phyloP scores from a whole-genome alignment of 2,113 vertebrate species.

The Lepus europaeus region DNA sequence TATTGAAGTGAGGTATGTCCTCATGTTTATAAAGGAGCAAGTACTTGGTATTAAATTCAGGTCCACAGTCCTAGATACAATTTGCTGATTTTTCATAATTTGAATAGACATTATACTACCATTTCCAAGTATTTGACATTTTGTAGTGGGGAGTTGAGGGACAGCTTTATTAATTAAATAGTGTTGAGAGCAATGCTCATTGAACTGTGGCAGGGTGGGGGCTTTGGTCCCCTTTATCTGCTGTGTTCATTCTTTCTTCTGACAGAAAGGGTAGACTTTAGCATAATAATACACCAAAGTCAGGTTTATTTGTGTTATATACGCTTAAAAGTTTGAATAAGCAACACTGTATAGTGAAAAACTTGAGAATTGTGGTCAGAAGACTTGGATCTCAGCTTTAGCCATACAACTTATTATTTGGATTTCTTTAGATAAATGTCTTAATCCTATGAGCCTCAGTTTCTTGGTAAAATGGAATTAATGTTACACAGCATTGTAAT shows the following conservation, averaged over 20 bases:
- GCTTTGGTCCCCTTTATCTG: neutral
- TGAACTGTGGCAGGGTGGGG: neutral
- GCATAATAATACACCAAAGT: neutral
- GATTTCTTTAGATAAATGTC: neutral
- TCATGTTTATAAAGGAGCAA: neutral
- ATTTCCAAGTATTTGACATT: slow-evolving; percentile 21
- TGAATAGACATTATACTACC: neutral
- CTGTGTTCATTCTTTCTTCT: slow-evolving; percentile 6
- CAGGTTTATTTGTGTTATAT: neutral
- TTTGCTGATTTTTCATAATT: slow-evolving; percentile 15
- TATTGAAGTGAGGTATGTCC: neutral
- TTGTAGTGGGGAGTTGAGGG: neutral
- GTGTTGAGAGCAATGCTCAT: neutral
- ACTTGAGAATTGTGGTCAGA: neutral
- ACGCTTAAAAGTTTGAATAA: slow-evolving; percentile 23
- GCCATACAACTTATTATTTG: neutral
- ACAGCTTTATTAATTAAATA: neutral
- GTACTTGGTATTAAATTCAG: slow-evolving; percentile 16
- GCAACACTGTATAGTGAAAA: neutral
- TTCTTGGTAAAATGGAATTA: slow-evolving; percentile 45
- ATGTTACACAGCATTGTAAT: neutral
- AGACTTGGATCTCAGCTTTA: neutral
- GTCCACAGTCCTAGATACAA: neutral
- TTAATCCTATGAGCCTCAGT: neutral
- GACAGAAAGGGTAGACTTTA: neutral